Evolutionary conservation across 1,140 invertebrate species (phyloP).

Genomic region (Penaeus chinensis): DNA sequence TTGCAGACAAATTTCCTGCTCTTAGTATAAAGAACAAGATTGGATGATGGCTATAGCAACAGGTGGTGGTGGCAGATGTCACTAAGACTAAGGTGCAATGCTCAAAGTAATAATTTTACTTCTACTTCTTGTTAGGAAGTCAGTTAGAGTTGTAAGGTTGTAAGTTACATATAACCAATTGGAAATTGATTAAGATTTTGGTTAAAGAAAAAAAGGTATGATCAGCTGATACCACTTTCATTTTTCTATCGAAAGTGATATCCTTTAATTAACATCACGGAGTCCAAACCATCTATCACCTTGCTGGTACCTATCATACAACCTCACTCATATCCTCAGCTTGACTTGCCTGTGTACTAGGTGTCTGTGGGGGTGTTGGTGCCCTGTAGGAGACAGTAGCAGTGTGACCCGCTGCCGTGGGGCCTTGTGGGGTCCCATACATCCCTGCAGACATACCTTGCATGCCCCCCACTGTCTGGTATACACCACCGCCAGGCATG

Average conservation of each 20-base stretch:
- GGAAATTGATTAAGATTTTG: too few species aligned
- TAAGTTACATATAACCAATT: too few species aligned
- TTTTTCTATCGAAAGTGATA: too few species aligned
- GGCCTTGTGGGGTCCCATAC: slow-evolving; percentile 49
- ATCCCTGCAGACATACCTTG: slow-evolving; percentile 51
- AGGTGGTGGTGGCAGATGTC: not conserved
- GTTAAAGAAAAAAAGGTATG: too few species aligned
- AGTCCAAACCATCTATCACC: slow-evolving; percentile 11
- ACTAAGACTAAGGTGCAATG: slow-evolving; percentile 17
- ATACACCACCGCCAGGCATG: slow-evolving; percentile 51
- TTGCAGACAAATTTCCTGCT: too few species aligned
- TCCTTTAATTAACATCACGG: not conserved
- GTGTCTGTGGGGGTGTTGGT: slow-evolving; percentile 57
- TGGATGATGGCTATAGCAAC: not conserved
- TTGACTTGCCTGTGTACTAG: slow-evolving; percentile 53
- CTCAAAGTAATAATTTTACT: slow-evolving; percentile 11
- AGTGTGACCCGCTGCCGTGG: slow-evolving; percentile 39
- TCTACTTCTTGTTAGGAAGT: slow-evolving; percentile 22
- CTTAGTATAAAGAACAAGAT: too few species aligned
- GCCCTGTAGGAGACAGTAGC: slow-evolving; percentile 57
- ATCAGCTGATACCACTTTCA: too few species aligned
- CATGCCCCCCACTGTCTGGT: slow-evolving; percentile 53
- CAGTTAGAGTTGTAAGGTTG: not conserved
- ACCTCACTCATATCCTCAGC: slow-evolving; percentile 36
- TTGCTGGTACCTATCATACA: slow-evolving; percentile 26